Evolutionary conservation across 1,140 invertebrate genomes (phyloP), one percentile per base, ranked within the genome.

Genomic region (Bombus superbus): DNA sequence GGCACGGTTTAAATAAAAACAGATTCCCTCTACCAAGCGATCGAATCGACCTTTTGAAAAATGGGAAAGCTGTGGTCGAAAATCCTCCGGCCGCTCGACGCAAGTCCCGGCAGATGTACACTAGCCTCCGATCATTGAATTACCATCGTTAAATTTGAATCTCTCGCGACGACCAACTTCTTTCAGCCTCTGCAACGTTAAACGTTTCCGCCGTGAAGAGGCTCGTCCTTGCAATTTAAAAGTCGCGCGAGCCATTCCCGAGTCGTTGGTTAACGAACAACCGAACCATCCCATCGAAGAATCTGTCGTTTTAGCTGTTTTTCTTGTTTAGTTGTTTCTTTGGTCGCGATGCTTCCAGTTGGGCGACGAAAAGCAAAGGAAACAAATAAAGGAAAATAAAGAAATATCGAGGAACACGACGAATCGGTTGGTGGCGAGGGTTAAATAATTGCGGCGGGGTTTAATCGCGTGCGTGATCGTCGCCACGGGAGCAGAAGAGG

Each of bases 341-440:
- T 32, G 32, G 32, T 32, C 32, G 32, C 32, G 32, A 32, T 32
- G 32, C 18, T 74, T 35, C n/a, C 11, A n/a, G 2, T 47, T n/a
- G 8, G 32, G 18, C 1, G 6, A 35, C 15, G 66, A 22, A 18
- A 22, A 10, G 18, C 2, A 6, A 22, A 68, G 6, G 0, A 3
- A n/a, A n/a, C 3, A n/a, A 1, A 2, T 1, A 13, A 1, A 4
- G 1, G 3, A 0, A n/a, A 6, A n/a, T 0, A 62, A 4, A n/a
- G 10, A n/a, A 11, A 18, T 72, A 72, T 72, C 40, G 66, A 79
- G 18, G 42, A 62, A 44, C 38, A 84, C 72, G 44, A 28, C 47
- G 73, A 25, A 35, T 35, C 44, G 28, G 22, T 22, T 53, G 15
- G 25, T 25, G 28, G 25, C 9, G 68, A 40, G 57, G 32, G 6